Evolutionary conservation across 2,888 invertebrate genomes (phyloP).

Genomic region (Electrophaes corylata): DNA sequence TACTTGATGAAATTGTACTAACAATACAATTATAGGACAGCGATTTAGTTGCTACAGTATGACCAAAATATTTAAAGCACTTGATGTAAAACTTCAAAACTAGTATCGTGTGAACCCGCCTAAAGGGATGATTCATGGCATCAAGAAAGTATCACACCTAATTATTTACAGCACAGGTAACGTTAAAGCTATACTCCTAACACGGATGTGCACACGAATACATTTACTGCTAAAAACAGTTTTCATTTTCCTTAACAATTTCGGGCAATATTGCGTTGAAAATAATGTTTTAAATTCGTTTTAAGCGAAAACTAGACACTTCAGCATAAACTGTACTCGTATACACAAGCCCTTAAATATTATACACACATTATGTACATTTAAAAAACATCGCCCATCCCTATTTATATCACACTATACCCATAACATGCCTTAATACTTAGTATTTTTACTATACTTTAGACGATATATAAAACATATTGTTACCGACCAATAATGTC

Average conservation of each 20-base stretch:
- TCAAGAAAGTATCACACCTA: constrained; percentile 69
- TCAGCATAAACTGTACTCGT: background rate
- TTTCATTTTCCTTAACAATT: background rate
- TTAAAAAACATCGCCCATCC: constrained; percentile 35
- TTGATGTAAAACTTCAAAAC: background rate
- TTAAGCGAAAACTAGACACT: background rate
- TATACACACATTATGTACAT: constrained; percentile 38
- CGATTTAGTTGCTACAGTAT: too few relatives aligned
- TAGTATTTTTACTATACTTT: constrained; percentile 23
- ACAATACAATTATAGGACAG: too few relatives aligned
- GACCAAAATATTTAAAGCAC: too few relatives aligned
- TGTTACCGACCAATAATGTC: constrained; percentile 6
- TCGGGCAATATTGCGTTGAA: background rate
- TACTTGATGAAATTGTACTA: background rate
- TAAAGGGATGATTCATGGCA: constrained; percentile 64
- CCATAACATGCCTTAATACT: constrained; percentile 23
- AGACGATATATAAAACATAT: constrained; percentile 28
- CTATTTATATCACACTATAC: constrained; percentile 38
- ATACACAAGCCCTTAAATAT: constrained; percentile 18
- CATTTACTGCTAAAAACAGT: background rate
- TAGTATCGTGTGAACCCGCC: constrained; percentile 24
- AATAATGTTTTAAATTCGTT: constrained; percentile 8
- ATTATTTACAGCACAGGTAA: constrained; percentile 69
- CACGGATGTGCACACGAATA: constrained; percentile 28
- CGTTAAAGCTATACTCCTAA: constrained; percentile 68